Percentiles rank a stretch among this genome's conserved stretches.
These are phyloP conservation scores for Anoplolepis gracilipes DNA, from an alignment of 1,140 invertebrate genomes.

Conservation along the genomic window DNA sequence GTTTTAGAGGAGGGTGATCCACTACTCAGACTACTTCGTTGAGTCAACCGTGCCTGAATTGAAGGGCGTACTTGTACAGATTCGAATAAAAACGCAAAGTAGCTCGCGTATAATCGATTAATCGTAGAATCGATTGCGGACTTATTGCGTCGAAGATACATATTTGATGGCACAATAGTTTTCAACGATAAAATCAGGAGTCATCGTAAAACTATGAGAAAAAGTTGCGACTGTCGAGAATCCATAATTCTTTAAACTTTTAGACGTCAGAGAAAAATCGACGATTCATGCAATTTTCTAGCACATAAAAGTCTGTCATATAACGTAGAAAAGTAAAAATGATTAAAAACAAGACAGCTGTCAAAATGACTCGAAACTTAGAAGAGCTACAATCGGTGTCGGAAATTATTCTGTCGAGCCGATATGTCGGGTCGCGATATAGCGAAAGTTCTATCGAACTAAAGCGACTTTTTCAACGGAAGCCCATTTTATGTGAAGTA, in stretches of 20 bases:
- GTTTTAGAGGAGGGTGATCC: conserved; percentile 27
- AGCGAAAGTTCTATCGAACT: conserved; percentile 30
- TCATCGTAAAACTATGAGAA: neutral
- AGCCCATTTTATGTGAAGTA: neutral
- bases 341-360: conserved; percentile 40
- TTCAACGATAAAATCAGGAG: conserved; percentile 9
- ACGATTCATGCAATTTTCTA: conserved; percentile 23
- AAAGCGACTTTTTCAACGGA: neutral
- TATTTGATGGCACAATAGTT: neutral
- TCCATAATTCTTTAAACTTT: neutral
- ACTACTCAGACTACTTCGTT: neutral
- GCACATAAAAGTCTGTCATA: conserved; percentile 17
- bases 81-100: conserved; percentile 27
- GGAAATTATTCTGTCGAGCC: conserved; percentile 31
- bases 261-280: neutral
- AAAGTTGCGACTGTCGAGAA: conserved; percentile 7
- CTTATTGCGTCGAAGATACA: neutral
- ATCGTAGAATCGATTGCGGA: neutral
- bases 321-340: neutral
- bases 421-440: conserved; percentile 5
- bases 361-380: conserved; percentile 40
- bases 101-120: neutral
- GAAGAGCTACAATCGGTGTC: conserved; percentile 22
- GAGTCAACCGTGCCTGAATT: conserved; percentile 9
- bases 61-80: conserved; percentile 3